Evolutionary conservation across 2,797 vertebrate genomes (phyloP).

Genomic region (Phyllotis vaccarum): DNA sequence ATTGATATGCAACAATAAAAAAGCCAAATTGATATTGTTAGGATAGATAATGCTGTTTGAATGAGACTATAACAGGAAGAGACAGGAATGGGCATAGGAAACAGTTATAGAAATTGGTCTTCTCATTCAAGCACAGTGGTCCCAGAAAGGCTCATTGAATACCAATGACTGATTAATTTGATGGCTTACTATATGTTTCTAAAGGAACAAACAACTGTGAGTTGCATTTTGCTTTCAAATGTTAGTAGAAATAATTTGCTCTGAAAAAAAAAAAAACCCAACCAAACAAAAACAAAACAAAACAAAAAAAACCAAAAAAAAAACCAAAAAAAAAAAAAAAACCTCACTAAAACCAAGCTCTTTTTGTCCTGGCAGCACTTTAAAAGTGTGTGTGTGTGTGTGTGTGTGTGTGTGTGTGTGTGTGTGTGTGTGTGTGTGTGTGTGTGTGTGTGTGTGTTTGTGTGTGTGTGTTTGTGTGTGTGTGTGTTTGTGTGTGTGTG

Average conservation of each 20-base stretch:
- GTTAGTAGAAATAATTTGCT: not conserved
- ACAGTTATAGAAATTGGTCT: not conserved
- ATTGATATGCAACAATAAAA: not conserved
- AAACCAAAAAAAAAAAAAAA: too few relatives aligned
- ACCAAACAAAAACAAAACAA: too few relatives aligned
- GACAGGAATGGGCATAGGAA: not conserved
- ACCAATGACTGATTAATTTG: not conserved
- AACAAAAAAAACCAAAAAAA: too few relatives aligned
- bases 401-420: not conserved
- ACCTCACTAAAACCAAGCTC: not conserved
- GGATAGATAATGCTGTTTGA: conserved; percentile 45
- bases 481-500: too few relatives aligned
- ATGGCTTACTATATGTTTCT: not conserved
- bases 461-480: too few relatives aligned
- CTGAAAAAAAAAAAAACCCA: too few relatives aligned
- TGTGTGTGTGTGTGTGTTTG: too few relatives aligned
- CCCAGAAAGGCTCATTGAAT: not conserved
- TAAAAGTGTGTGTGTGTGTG: not conserved
- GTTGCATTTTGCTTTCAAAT: not conserved
- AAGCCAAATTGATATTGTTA: conserved; percentile 38
- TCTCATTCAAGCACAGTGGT: not conserved
- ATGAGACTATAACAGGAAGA: not conserved
- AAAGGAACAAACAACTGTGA: not conserved
- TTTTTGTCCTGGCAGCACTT: not conserved
- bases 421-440: not conserved